phyloP scores from a whole-genome alignment of 2,113 vertebrate species.

The Pachycephala philippinensis region DNA sequence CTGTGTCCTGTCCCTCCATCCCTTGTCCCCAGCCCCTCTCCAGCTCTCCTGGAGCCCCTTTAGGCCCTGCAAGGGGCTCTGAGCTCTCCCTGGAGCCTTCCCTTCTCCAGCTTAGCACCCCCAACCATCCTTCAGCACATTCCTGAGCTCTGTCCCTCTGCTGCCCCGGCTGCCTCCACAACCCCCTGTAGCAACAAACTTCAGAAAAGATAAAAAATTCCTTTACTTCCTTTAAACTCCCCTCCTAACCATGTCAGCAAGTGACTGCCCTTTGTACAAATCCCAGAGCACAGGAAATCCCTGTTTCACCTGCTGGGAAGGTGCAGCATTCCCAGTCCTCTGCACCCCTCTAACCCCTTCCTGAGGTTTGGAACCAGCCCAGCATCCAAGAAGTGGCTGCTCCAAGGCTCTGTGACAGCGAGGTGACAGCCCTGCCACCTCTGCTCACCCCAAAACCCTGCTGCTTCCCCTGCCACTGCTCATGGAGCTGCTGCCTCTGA shows the following conservation, averaged over 20 bases:
- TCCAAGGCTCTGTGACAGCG: too few relatives aligned
- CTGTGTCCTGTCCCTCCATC: too few relatives aligned
- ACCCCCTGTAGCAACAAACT: neutral
- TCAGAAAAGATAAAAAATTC: neutral
- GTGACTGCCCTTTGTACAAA: too few relatives aligned
- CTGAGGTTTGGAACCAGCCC: neutral
- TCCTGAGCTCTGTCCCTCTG: too few relatives aligned
- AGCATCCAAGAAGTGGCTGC: neutral
- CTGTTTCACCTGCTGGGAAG: neutral
- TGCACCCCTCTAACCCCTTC: accelerated
- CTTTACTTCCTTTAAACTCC: neutral
- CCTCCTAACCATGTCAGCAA: neutral
- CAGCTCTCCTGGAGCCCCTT: too few relatives aligned
- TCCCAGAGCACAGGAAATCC: neutral
- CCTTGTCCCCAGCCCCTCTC: too few relatives aligned
- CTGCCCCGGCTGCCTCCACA: too few relatives aligned
- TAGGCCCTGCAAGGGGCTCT: too few relatives aligned
- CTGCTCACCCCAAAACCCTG: neutral
- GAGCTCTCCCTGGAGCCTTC: too few relatives aligned
- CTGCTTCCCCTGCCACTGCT: neutral
- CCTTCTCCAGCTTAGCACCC: too few relatives aligned
- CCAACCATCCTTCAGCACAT: too few relatives aligned
- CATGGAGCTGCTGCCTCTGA: accelerated
- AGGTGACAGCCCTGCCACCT: neutral
- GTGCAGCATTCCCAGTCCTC: neutral